phyloP scores from a whole-genome alignment of 2,113 vertebrate species.

The Istiophorus platypterus region DNA sequence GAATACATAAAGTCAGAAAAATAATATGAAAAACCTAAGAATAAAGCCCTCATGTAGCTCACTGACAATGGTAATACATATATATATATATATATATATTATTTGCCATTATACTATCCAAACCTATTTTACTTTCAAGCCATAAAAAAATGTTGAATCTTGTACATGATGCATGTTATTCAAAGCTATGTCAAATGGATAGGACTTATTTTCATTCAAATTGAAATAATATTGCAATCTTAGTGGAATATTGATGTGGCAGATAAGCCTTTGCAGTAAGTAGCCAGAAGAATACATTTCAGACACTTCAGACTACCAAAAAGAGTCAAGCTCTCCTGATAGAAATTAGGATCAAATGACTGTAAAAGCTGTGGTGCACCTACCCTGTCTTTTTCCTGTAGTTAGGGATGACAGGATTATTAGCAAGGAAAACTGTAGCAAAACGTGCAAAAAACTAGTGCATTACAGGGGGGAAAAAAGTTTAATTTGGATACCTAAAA shows the following conservation, averaged over 20 bases:
- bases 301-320: constrained; percentile 33
- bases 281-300: constrained; percentile 69
- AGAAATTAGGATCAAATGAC: constrained; percentile 55
- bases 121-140: constrained; percentile 79
- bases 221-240: constrained; percentile 86
- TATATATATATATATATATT: constrained; percentile 87
- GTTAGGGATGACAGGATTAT: constrained; percentile 7
- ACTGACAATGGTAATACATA: constrained; percentile 88
- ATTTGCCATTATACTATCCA: constrained; percentile 83
- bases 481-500: background rate
- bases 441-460: background rate
- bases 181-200: constrained; percentile 89
- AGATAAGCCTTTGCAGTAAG: constrained; percentile 25
- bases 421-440: background rate
- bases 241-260: constrained; percentile 55
- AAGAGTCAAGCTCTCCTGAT: constrained; percentile 30
- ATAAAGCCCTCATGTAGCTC: constrained; percentile 84
- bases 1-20: constrained; percentile 75
- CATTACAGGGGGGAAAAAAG: background rate
- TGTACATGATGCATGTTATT: constrained; percentile 86
- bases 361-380: constrained; percentile 24
- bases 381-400: constrained; percentile 4
- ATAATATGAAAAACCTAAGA: constrained; percentile 82
- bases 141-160: constrained; percentile 79
- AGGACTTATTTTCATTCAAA: constrained; percentile 89